These are phyloP conservation scores for Cylindroiulus punctatus DNA, from an alignment of 2,888 invertebrate genomes.

Conservation along the genomic window DNA sequence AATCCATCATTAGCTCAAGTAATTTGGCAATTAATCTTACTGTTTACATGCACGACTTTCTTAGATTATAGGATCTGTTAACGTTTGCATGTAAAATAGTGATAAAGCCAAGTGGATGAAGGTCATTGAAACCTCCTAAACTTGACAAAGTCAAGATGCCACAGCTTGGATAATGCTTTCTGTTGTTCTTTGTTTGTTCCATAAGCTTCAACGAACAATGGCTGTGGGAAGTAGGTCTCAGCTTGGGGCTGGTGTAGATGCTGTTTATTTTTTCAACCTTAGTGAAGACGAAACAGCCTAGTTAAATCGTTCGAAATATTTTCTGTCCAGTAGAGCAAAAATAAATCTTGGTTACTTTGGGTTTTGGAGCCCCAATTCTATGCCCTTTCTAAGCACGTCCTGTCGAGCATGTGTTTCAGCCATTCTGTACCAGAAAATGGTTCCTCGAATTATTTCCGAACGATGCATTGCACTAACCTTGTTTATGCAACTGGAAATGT, in stretches of 20 bases:
- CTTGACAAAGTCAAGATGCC: neutral
- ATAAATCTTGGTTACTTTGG: neutral
- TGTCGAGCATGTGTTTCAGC: neutral
- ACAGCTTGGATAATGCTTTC: neutral
- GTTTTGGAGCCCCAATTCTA: neutral
- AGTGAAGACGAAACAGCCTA: neutral
- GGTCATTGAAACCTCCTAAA: neutral
- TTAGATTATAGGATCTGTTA: too few relatives aligned
- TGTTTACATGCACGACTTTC: too few relatives aligned
- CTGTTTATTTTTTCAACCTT: neutral
- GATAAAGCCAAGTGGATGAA: neutral
- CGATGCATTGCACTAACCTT: neutral
- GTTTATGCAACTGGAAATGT: slow-evolving; percentile 10
- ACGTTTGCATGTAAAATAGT: too few relatives aligned
- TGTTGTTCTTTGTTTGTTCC: neutral
- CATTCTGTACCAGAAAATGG: neutral
- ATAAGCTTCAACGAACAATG: neutral
- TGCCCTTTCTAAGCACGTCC: neutral
- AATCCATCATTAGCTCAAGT: too few relatives aligned
- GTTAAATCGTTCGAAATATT: neutral
- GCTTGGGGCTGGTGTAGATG: neutral
- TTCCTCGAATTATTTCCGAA: slow-evolving; percentile 10
- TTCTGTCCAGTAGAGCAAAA: neutral
- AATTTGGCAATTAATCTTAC: too few relatives aligned
- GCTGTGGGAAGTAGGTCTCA: neutral